Percentiles rank a stretch among this genome's conserved stretches.
These are phyloP conservation scores for Tragelaphus oryx DNA, from an alignment of 2,797 vertebrate genomes.

Conservation along the genomic window DNA sequence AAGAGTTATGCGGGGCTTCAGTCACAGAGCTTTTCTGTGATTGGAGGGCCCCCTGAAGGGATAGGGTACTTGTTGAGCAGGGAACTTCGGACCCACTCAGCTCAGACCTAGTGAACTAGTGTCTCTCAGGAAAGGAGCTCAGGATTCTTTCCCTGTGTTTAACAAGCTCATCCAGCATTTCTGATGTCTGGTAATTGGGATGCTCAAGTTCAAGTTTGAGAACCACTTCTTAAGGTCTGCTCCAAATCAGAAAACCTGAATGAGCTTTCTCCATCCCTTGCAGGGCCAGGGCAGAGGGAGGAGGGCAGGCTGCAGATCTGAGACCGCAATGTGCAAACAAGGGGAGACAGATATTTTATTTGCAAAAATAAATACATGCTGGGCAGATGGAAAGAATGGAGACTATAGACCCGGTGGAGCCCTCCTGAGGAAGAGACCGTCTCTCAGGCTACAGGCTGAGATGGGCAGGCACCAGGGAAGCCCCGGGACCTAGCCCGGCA, in stretches of 20 bases:
- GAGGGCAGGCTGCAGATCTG: neutral
- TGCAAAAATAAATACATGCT: conserved; percentile 57
- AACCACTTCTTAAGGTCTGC: neutral
- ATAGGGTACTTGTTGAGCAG: neutral
- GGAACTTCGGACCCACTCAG: neutral
- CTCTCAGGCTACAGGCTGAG: conserved; percentile 28
- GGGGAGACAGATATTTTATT: conserved; percentile 44
- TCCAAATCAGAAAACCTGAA: neutral
- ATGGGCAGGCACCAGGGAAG: conserved; percentile 23
- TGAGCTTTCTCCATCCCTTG: neutral
- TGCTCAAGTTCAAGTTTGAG: neutral
- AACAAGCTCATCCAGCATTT: neutral
- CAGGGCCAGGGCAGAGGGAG: neutral
- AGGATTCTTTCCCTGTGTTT: neutral
- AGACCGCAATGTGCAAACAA: neutral
- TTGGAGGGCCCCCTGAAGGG: neutral
- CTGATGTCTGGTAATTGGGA: neutral
- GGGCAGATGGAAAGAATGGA: neutral
- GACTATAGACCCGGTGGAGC: neutral
- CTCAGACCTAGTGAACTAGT: neutral
- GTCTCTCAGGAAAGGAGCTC: neutral
- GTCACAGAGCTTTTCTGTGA: neutral
- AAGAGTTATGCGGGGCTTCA: neutral
- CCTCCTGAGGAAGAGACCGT: neutral
- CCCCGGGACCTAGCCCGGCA: neutral